Evolutionary conservation across 2,113 vertebrate genomes (phyloP).

Genomic region (Sminthopsis crassicaudata): DNA sequence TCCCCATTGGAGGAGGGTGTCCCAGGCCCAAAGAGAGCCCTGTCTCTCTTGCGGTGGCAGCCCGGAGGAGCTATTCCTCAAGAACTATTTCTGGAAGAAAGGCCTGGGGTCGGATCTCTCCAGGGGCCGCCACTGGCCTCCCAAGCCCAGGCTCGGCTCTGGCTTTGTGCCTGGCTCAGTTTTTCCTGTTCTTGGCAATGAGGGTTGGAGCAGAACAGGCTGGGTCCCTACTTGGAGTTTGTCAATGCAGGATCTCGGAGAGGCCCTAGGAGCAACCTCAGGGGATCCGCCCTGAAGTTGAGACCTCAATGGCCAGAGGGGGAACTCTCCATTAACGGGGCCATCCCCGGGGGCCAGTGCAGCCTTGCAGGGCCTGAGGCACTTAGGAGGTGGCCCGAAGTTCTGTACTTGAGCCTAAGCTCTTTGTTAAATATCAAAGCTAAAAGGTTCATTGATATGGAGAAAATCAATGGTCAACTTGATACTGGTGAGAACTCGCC

Average conservation of each 20-base stretch:
- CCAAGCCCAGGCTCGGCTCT: no score
- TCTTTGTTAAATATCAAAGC: background rate
- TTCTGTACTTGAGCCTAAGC: slow-evolving; percentile 84
- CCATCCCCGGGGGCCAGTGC: no score
- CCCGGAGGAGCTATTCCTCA: background rate
- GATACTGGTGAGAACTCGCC: no score
- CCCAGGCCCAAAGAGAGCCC: background rate
- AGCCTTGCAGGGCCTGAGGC: slow-evolving; percentile 42
- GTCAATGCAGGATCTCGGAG: background rate
- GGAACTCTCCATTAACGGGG: background rate
- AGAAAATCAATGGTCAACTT: background rate
- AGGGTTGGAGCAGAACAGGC: no score
- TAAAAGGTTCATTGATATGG: no score
- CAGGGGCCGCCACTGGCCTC: background rate
- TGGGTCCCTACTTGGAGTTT: background rate
- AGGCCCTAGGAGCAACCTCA: background rate
- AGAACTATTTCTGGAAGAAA: background rate
- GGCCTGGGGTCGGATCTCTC: background rate
- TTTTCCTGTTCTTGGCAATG: background rate
- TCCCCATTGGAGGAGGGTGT: background rate
- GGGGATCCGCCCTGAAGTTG: background rate
- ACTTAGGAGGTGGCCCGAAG: slow-evolving; percentile 65
- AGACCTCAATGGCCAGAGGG: no score
- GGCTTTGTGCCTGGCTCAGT: no score
- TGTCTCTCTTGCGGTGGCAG: background rate